A percentile compares a stretch with the other conserved stretches of the same genome.
Evolutionary conservation across 2,113 vertebrate genomes (phyloP).

Genomic region (Urocynchramus pylzowi): DNA sequence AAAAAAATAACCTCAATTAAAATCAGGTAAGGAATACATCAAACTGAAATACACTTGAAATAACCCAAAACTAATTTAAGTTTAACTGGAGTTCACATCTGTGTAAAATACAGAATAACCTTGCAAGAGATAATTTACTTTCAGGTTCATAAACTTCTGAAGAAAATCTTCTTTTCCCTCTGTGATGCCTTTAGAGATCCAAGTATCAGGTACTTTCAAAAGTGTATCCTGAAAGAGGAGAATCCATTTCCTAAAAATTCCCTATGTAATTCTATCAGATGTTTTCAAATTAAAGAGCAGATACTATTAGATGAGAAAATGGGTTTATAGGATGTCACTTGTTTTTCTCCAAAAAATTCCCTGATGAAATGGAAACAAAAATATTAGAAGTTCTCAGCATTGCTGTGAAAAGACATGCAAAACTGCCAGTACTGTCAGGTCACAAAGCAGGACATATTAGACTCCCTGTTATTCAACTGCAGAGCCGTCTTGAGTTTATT

Average conservation of each 20-base stretch:
- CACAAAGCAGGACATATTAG: not conserved
- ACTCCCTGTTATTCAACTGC: not conserved
- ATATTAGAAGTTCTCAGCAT: not conserved
- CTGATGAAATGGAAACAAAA: not conserved
- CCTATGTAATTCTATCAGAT: not conserved
- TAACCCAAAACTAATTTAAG: not conserved
- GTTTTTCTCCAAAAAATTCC: not conserved
- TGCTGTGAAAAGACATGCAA: not conserved
- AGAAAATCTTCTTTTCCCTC: not conserved
- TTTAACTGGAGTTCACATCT: not conserved
- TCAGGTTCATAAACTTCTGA: not conserved
- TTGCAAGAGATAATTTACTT: not conserved
- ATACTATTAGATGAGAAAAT: not conserved
- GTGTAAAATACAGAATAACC: not conserved
- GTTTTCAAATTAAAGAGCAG: not conserved
- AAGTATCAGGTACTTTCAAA: not conserved
- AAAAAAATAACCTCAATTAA: constrained; percentile 17
- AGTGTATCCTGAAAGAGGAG: not conserved
- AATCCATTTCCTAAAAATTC: not conserved
- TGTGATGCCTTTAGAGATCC: not conserved
- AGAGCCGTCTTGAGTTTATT: not conserved
- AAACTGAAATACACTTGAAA: not conserved
- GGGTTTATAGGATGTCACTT: not conserved
- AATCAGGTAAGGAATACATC: not conserved
- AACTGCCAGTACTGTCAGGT: not conserved